Percentiles rank a stretch among this genome's conserved stretches.
These are phyloP conservation scores for Neotoxoptera formosana DNA, from an alignment of 1,140 invertebrate species.

Conservation along the genomic window DNA sequence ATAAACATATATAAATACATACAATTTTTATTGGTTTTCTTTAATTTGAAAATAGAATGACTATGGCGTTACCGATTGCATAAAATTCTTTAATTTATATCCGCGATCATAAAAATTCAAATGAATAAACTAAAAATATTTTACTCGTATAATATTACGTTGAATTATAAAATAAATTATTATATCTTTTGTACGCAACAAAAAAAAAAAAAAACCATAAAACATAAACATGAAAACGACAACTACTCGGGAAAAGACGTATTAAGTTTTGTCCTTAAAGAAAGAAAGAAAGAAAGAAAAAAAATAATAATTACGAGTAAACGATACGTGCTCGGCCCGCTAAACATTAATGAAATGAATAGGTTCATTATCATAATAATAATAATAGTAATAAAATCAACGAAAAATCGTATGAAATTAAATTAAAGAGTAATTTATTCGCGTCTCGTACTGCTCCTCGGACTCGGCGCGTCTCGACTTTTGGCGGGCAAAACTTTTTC, in stretches of 20 bases:
- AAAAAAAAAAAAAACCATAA: background rate
- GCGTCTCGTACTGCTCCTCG: slow-evolving; percentile 5
- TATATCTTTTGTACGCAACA: background rate
- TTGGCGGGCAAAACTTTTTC: slow-evolving; percentile 20
- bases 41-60: background rate
- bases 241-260: background rate
- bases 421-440: slow-evolving; percentile 31
- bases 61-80: background rate
- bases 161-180: background rate
- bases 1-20: background rate
- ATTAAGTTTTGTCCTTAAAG: background rate
- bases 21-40: background rate
- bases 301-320: background rate
- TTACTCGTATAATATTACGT: background rate
- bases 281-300: too few species aligned
- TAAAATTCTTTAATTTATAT: background rate
- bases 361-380: slow-evolving; percentile 11
- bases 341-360: background rate
- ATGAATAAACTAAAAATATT: background rate
- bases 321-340: background rate
- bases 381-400: slow-evolving; percentile 25
- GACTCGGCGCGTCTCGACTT: slow-evolving; percentile 22
- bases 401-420: slow-evolving; percentile 28
- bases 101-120: background rate
- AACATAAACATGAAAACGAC: background rate